Conservation (phyloP, 2,888 invertebrate species). For the Eristalis tenax region DNA sequence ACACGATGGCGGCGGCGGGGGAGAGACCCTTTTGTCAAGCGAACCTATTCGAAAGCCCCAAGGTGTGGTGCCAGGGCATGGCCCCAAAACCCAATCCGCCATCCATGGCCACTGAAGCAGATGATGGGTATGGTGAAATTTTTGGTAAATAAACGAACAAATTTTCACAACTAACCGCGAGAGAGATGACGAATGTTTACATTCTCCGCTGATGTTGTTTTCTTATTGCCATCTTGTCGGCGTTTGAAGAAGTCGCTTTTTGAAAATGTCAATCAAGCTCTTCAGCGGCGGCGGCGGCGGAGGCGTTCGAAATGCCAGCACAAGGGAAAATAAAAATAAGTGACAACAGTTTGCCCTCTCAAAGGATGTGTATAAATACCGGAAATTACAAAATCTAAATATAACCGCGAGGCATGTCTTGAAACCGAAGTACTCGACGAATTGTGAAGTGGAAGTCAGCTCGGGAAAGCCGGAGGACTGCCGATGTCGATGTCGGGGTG, state of each 20-base stretch:
- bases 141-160: constrained; percentile 7
- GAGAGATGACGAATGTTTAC: constrained; percentile 25
- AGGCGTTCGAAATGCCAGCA: not conserved
- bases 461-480: not conserved
- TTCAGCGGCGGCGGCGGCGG: not conserved
- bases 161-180: constrained; percentile 14
- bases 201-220: not conserved
- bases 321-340: no score
- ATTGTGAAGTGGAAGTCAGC: not conserved
- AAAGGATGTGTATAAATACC: constrained; percentile 29
- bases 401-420: constrained; percentile 14
- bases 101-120: constrained; percentile 43
- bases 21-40: constrained; percentile 47
- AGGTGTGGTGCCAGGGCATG: constrained; percentile 42
- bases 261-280: constrained; percentile 38
- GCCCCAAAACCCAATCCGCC: constrained; percentile 7
- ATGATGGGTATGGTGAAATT: constrained; percentile 32
- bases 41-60: constrained; percentile 41
- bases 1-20: not conserved
- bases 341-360: not conserved
- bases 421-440: not conserved
- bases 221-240: not conserved
- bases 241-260: not conserved
- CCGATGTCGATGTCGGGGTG: constrained; percentile 4
- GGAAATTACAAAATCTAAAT: constrained; percentile 39